Evolutionary conservation across 2,113 vertebrate genomes (phyloP).

Genomic region (Pomatostomus ruficeps): DNA sequence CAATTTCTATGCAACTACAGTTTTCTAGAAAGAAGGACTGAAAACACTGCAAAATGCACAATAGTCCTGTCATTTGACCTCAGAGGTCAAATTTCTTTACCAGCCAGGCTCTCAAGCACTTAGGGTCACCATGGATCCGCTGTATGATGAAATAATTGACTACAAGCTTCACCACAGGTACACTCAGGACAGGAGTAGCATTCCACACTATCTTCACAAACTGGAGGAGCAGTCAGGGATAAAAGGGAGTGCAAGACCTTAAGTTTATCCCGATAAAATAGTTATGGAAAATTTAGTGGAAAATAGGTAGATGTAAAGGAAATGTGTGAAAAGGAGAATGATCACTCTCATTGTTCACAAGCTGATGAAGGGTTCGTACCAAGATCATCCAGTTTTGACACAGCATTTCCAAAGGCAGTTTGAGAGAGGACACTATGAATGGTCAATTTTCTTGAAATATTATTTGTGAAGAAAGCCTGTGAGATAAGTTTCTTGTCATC

Average conservation of each 20-base stretch:
- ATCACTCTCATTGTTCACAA: background rate
- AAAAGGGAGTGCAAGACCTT: background rate
- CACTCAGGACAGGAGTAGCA: background rate
- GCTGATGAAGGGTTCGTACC: background rate
- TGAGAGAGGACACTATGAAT: background rate
- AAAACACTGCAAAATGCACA: background rate
- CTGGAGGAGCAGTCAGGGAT: background rate
- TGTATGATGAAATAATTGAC: background rate
- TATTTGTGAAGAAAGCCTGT: background rate
- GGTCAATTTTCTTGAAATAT: background rate
- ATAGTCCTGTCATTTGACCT: background rate
- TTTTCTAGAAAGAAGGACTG: background rate
- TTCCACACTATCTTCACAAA: background rate
- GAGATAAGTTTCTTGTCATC: background rate
- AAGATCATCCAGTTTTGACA: background rate
- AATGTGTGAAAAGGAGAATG: background rate
- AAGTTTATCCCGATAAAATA: background rate
- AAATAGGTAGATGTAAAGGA: background rate
- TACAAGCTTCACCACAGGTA: background rate
- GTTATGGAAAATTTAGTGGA: background rate
- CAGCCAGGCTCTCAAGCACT: background rate
- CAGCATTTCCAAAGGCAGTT: background rate
- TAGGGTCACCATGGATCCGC: background rate
- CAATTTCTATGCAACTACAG: background rate
- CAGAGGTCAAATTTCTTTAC: background rate